Evolutionary conservation across 2,888 invertebrate genomes (phyloP).

Genomic region (Epirrhoe tristata): DNA sequence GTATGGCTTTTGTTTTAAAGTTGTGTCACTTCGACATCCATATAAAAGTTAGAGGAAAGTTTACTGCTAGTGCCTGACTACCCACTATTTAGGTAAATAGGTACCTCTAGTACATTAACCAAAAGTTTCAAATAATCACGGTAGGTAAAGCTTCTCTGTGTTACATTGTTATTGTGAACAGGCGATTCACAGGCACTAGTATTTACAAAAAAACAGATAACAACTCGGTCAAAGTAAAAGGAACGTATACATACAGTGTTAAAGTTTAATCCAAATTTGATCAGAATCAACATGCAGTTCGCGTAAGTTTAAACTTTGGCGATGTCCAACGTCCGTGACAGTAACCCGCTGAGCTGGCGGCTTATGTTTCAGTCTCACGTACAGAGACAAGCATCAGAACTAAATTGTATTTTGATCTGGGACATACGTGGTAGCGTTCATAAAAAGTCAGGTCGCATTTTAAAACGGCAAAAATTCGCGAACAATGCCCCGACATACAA

Average conservation of each 20-base stretch:
- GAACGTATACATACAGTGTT: slow-evolving; percentile 50
- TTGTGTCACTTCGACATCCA: slow-evolving; percentile 2
- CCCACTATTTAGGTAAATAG: neutral
- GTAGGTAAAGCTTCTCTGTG: neutral
- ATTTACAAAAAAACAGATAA: slow-evolving; percentile 47
- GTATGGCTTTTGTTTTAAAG: slow-evolving; percentile 13
- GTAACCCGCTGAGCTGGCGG: slow-evolving; percentile 63
- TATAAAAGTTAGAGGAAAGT: neutral
- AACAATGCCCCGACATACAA: slow-evolving; percentile 71
- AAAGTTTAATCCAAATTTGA: slow-evolving; percentile 55
- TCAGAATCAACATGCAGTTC: slow-evolving; percentile 57
- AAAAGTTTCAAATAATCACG: slow-evolving; percentile 1
- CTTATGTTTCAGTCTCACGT: slow-evolving; percentile 72
- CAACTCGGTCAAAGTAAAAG: slow-evolving; percentile 59
- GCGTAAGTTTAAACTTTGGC: slow-evolving; percentile 65
- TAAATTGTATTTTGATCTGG: slow-evolving; percentile 77
- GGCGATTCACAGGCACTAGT: slow-evolving; percentile 6
- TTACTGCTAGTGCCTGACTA: neutral
- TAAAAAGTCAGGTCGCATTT: slow-evolving; percentile 61
- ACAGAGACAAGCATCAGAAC: slow-evolving; percentile 72
- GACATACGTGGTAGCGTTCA: slow-evolving; percentile 71
- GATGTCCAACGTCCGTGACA: slow-evolving; percentile 64
- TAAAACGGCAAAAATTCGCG: slow-evolving; percentile 61
- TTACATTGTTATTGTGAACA: neutral
- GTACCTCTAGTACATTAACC: neutral